Percentiles rank a stretch among this genome's conserved stretches.
Conservation (phyloP, 2,113 vertebrate species). For the Toxotes chatareus region DNA sequence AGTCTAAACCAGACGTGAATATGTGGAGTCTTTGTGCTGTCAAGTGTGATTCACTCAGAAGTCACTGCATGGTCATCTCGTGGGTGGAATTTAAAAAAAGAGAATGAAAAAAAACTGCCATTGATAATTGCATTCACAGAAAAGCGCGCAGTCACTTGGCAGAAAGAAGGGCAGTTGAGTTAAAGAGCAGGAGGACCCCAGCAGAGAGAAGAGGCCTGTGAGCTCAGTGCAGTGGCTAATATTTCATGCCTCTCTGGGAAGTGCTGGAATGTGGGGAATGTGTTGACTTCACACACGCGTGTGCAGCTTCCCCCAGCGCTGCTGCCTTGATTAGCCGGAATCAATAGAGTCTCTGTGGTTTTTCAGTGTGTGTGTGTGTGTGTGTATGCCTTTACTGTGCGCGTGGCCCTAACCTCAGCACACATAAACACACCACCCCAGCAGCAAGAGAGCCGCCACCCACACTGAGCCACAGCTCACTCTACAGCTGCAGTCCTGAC, state of each 20-base stretch:
- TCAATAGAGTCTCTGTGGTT: conserved; percentile 84
- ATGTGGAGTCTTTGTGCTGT: conserved; percentile 44
- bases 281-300: conserved; percentile 86
- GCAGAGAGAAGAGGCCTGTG: conserved; percentile 42
- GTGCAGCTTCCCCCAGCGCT: conserved; percentile 73
- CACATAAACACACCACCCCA: conserved; percentile 78
- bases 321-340: conserved; percentile 81
- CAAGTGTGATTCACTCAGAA: conserved; percentile 53
- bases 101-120: conserved; percentile 7
- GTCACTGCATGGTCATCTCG: conserved; percentile 51
- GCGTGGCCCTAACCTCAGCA: conserved; percentile 76
- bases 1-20: conserved; percentile 52
- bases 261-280: conserved; percentile 90
- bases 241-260: conserved; percentile 86
- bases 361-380: conserved; percentile 26
- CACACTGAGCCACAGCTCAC: conserved; percentile 58
- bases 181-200: conserved; percentile 46
- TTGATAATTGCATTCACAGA: conserved; percentile 40
- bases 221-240: conserved; percentile 73
- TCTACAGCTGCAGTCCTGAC: conserved; percentile 66
- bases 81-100: conserved; percentile 46
- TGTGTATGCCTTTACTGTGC: conserved; percentile 60
- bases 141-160: conserved; percentile 66
- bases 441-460: conserved; percentile 67
- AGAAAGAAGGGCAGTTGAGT: conserved; percentile 35